Base-by-base conservation (phyloP, 1,140 invertebrate genomes). In the Cotesia glomerata region DNA sequence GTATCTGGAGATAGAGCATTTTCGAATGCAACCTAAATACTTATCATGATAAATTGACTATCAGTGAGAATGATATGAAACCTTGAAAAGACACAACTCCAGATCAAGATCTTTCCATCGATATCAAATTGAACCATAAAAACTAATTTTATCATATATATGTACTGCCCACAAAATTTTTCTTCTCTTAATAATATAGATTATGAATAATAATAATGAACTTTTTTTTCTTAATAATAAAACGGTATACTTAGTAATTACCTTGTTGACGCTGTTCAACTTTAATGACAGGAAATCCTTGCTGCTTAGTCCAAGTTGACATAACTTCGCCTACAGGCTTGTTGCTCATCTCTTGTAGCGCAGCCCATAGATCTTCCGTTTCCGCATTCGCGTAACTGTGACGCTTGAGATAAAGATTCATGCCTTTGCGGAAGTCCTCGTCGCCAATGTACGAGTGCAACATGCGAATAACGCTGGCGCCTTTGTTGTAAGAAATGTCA, bases 401-500 rank as follows among this genome's bases (percentile, higher is more conserved):
- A 71, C 92, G 91, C 4, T 92, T 95, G 70, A 99, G 86, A 81
- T 99, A 99, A 4, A 93, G 82, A 80, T 97, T 93, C 94, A 99
- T 97, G 32, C 97, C 97, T 86, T 93, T 95, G n/a, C 94, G 91
- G 83, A 99, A 99, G 84, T 95, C 93, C 79, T 93, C 90, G 84
- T 98, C 96, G 8, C 97, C 97, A 79, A 99, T 95, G 79, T 97
- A 99, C 79, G 94, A 92, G 83, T 98, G 96, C 51, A 99, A 87
- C 98, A 99, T 99, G 76, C 97, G 90, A 63, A 99, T 98, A 1
- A 99, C 93, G 45, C 95, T 96, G 0, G 95, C 95, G 14, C 93
- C 95, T 88, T 98, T 98, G 77, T 93, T 93, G 84, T 98, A 99
- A 45, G 96, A 97, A 80, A 99, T 98, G 76, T 95, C 92, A 88